phyloP scores from a whole-genome alignment of 1,140 invertebrate genomes.

The Drosophila quadrilineata region DNA sequence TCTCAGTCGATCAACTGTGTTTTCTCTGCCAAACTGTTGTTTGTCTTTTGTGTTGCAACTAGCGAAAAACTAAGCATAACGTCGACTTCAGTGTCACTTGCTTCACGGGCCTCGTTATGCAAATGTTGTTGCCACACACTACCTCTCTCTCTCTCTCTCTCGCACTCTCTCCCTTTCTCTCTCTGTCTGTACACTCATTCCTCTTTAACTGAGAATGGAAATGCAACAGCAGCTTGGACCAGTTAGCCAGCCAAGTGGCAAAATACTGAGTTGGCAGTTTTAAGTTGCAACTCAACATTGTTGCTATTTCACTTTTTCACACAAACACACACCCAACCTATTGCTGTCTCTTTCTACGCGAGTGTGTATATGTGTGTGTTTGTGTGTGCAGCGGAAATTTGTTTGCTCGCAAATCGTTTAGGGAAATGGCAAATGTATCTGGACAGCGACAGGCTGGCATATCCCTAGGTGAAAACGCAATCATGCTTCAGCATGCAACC shows the following conservation, averaged over 20 bases:
- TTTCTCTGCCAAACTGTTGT: no score
- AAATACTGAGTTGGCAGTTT: constrained; percentile 64
- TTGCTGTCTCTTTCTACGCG: neutral
- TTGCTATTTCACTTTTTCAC: constrained; percentile 39
- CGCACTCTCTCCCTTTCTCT: neutral
- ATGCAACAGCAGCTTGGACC: neutral
- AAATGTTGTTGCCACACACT: no score
- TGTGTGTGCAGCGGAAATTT: constrained; percentile 58
- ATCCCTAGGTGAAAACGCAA: constrained; percentile 36
- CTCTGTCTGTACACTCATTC: neutral
- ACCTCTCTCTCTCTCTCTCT: no score
- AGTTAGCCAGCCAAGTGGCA: constrained; percentile 27
- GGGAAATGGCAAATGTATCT: constrained; percentile 69
- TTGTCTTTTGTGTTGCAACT: no score
- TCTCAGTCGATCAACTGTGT: no score
- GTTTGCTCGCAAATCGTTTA: constrained; percentile 68
- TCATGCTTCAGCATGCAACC: constrained; percentile 43
- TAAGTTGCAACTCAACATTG: constrained; percentile 50
- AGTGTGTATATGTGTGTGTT: constrained; percentile 17
- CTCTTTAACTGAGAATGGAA: no score
- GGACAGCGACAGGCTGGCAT: constrained; percentile 5
- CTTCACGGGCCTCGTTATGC: no score
- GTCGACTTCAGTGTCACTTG: no score
- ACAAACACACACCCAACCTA: constrained; percentile 34
- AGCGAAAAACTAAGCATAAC: no score